phyloP scores from a whole-genome alignment of 2,113 vertebrate species.

The Camelus bactrianus region DNA sequence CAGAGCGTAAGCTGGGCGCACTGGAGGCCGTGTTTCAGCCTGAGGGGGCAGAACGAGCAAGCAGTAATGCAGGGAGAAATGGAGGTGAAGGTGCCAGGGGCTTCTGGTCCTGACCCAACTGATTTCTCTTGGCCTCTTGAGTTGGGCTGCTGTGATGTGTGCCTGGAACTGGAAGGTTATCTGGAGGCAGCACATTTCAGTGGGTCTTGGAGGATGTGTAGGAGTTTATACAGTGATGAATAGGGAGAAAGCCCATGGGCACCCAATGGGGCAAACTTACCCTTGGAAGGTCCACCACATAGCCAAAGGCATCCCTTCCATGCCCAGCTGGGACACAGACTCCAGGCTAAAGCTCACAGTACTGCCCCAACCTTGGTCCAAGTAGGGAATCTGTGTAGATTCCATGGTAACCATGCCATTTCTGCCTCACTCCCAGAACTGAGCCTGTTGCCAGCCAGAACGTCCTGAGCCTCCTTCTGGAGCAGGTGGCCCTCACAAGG shows the following conservation, averaged over 20 bases:
- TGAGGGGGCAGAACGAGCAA: background rate
- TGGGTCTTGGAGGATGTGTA: background rate
- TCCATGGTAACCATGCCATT: fast-evolving
- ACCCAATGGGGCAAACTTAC: background rate
- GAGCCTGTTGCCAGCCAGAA: background rate
- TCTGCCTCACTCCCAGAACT: background rate
- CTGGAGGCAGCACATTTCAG: background rate
- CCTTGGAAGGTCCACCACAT: background rate
- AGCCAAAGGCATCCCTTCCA: too few species aligned
- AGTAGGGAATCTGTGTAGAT: background rate
- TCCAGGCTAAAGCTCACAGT: background rate
- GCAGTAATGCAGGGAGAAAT: too few species aligned
- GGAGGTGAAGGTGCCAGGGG: background rate
- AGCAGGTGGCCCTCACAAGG: fast-evolving
- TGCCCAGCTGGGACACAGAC: background rate
- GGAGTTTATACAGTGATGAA: background rate
- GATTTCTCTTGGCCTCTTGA: background rate
- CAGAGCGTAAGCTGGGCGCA: fast-evolving
- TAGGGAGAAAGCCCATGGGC: background rate
- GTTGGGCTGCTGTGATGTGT: background rate
- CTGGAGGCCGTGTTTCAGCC: fast-evolving
- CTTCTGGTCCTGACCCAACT: background rate
- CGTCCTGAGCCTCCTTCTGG: background rate
- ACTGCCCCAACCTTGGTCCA: background rate
- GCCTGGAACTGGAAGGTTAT: too few species aligned